These are phyloP conservation scores for Eudasyphora cyanicolor DNA, from an alignment of 2,888 invertebrate species.

Conservation along the genomic window DNA sequence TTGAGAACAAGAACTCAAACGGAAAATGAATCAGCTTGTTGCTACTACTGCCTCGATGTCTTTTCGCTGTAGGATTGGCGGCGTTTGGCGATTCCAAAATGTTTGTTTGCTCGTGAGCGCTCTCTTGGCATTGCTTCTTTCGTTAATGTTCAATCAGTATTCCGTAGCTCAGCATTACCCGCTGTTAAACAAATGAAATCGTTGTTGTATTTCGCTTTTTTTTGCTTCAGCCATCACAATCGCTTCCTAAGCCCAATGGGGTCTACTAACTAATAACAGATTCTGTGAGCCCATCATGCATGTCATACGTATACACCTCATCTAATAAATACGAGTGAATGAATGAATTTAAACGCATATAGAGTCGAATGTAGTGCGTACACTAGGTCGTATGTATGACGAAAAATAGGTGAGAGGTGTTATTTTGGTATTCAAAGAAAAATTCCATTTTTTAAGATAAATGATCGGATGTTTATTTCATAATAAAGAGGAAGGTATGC, in stretches of 20 bases:
- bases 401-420: neutral
- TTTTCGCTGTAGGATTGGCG: slow-evolving; percentile 23
- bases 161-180: slow-evolving; percentile 2
- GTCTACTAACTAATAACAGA: slow-evolving; percentile 24
- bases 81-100: slow-evolving; percentile 54
- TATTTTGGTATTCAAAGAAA: neutral
- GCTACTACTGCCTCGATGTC: slow-evolving; percentile 6
- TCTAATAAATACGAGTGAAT: slow-evolving; percentile 21
- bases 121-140: slow-evolving; percentile 24
- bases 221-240: neutral
- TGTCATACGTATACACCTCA: slow-evolving; percentile 40
- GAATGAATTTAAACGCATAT: neutral
- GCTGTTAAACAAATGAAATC: slow-evolving; percentile 28
- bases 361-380: neutral
- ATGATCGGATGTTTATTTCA: too few species aligned
- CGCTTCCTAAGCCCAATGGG: too few species aligned
- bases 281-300: slow-evolving; percentile 56
- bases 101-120: slow-evolving; percentile 31
- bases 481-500: too few species aligned
- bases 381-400: neutral
- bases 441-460: too few species aligned
- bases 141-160: slow-evolving; percentile 28
- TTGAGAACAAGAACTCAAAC: slow-evolving; percentile 20
- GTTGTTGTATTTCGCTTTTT: neutral
- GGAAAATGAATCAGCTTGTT: slow-evolving; percentile 50